Evolutionary conservation across 1,140 invertebrate species (phyloP).

Genomic region (Melitaea cinxia): DNA sequence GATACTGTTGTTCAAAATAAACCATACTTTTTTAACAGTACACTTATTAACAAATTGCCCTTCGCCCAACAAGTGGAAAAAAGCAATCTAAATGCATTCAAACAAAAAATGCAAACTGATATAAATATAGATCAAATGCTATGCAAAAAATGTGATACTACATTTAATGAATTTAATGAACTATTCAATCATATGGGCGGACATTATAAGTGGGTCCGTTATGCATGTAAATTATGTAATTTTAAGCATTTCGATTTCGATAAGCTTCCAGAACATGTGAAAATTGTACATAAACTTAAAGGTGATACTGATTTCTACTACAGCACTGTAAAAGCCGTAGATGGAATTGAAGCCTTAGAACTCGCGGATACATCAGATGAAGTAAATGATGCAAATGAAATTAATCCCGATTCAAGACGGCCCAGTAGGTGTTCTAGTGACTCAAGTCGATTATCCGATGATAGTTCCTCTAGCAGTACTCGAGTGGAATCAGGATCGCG

Average conservation of each 20-base stretch:
- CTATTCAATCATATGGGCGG: constrained; percentile 81
- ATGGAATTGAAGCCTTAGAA: constrained; percentile 62
- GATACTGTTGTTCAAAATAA: constrained; percentile 17
- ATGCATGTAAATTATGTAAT: constrained; percentile 83
- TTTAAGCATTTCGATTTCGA: constrained; percentile 81
- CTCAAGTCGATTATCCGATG: constrained; percentile 71
- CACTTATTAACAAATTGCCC: constrained; percentile 49
- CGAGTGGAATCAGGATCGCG: constrained; percentile 52
- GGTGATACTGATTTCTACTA: constrained; percentile 72
- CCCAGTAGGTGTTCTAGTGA: constrained; percentile 74
- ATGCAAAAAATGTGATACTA: constrained; percentile 73
- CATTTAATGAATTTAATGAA: constrained; percentile 69
- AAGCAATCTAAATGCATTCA: constrained; percentile 63
- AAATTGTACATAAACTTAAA: constrained; percentile 78
- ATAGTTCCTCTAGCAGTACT: constrained; percentile 66
- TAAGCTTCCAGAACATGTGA: constrained; percentile 82
- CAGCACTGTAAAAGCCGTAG: constrained; percentile 72
- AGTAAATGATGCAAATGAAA: constrained; percentile 46
- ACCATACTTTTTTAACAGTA: constrained; percentile 23
- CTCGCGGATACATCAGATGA: constrained; percentile 51
- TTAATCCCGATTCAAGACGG: constrained; percentile 59
- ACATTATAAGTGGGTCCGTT: constrained; percentile 82
- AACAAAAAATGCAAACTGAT: constrained; percentile 55
- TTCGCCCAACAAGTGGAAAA: constrained; percentile 64
- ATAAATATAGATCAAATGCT: constrained; percentile 52